These are phyloP conservation scores for Fulica atra DNA, from an alignment of 2,113 vertebrate species.

Conservation along the genomic window DNA sequence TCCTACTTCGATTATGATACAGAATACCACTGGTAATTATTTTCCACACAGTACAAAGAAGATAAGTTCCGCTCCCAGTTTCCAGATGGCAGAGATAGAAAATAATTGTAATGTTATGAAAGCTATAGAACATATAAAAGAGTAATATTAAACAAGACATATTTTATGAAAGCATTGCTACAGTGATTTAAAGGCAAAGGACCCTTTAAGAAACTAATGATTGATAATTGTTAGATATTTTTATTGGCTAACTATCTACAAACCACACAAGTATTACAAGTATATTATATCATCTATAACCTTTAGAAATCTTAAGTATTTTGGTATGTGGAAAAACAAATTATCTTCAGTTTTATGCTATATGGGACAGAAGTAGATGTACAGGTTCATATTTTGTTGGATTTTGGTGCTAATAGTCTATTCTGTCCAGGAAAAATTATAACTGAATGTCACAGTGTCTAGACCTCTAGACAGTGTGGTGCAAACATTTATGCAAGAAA, in stretches of 20 bases:
- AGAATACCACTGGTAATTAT: background rate
- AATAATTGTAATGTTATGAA: background rate
- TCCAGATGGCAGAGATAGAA: constrained; percentile 21
- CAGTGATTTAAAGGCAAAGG: constrained; percentile 42
- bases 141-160: background rate
- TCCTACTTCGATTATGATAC: background rate
- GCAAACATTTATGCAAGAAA: background rate
- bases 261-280: constrained; percentile 6
- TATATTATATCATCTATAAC: background rate
- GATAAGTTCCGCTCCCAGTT: background rate
- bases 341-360: background rate
- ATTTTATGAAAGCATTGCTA: constrained; percentile 21
- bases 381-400: background rate
- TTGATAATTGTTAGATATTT: constrained; percentile 37
- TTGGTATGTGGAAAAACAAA: constrained; percentile 4
- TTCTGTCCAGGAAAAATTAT: background rate
- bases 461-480: background rate
- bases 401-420: background rate
- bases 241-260: constrained; percentile 32
- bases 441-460: background rate
- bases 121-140: background rate
- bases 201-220: constrained; percentile 27
- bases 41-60: background rate
- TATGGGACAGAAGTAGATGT: background rate
- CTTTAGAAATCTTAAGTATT: background rate